Evolutionary conservation across 2,888 invertebrate species (phyloP), one percentile per base, ranked within the genome.

Genomic region (Philereme vetulata): DNA sequence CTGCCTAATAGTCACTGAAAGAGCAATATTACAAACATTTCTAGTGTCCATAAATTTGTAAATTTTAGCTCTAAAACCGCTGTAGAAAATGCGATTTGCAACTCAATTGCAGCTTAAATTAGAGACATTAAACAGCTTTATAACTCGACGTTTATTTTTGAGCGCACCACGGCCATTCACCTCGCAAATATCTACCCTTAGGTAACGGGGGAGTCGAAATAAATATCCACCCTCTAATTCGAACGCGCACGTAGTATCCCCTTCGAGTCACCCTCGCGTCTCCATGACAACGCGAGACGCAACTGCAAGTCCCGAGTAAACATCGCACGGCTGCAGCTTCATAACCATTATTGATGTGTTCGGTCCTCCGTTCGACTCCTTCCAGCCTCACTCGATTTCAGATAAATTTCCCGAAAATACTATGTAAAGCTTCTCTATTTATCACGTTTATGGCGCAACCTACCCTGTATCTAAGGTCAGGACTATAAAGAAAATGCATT

Each of bases 141-240:
- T 64, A 72, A 72, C 68, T 68, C 63, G 66, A 49, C 54, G 65
- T 60, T 60, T 57, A 70, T 66, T 66, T 70, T 68, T 67, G 66
- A 67, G 65, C 65, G 65, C 71, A 73, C 81, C 76, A 76, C 64
- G 90, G 88, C 84, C 88, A 74, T 92, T 91, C 88, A 91, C 90
- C 91, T 90, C 83, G 80, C 84, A 81, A 85, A 86, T 82, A 81
- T 83, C 83, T 86, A 86, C 89, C 88, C 85, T 83, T 79, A 85
- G 82, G 84, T 84, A 82, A 81, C 73, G 80, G 79, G 86, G 86
- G 86, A 80, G 85, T 80, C 82, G 76, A 86, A 89, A 89, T 88
- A 89, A 81, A 84, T 84, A 65, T 81, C 84, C 85, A 82, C 86
- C 88, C 86, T 86, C 88, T 85, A 86, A 85, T 85, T 85, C 80